Conservation (phyloP, 2,113 vertebrate species). For the Chloroceryle aenea region DNA sequence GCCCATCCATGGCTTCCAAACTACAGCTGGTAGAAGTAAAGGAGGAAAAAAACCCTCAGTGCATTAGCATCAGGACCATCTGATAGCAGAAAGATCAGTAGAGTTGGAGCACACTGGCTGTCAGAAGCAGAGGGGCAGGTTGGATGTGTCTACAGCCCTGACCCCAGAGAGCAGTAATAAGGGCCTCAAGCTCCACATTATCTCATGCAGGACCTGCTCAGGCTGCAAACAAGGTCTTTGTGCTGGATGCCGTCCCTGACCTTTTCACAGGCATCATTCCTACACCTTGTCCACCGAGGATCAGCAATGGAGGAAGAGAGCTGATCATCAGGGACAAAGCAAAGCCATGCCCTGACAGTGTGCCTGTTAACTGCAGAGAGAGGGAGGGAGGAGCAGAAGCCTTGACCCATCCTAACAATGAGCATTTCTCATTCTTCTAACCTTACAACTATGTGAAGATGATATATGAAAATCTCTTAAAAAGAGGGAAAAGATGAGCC, state of each 20-base stretch:
- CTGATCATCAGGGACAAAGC: neutral
- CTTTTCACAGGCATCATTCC: neutral
- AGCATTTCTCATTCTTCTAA: neutral
- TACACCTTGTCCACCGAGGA: fast-evolving
- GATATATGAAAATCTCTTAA: neutral
- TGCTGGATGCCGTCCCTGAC: fast-evolving
- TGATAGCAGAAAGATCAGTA: neutral
- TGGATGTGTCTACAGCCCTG: too few species aligned
- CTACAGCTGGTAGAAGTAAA: fast-evolving
- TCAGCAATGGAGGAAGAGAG: neutral
- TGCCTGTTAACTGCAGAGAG: neutral
- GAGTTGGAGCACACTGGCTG: neutral
- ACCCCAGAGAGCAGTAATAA: neutral
- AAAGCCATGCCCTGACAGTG: neutral
- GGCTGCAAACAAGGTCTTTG: fast-evolving
- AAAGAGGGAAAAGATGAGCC: neutral
- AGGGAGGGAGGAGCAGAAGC: neutral
- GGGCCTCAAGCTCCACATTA: fast-evolving
- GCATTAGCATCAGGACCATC: neutral
- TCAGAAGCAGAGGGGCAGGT: neutral
- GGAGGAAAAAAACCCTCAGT: neutral
- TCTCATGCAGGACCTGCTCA: fast-evolving
- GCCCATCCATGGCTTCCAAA: neutral
- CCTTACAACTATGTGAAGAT: neutral
- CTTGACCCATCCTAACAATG: neutral